Percentiles rank a stretch among this genome's conserved stretches.
Conservation (phyloP, 2,797 vertebrate genomes). For the Picus viridis region DNA sequence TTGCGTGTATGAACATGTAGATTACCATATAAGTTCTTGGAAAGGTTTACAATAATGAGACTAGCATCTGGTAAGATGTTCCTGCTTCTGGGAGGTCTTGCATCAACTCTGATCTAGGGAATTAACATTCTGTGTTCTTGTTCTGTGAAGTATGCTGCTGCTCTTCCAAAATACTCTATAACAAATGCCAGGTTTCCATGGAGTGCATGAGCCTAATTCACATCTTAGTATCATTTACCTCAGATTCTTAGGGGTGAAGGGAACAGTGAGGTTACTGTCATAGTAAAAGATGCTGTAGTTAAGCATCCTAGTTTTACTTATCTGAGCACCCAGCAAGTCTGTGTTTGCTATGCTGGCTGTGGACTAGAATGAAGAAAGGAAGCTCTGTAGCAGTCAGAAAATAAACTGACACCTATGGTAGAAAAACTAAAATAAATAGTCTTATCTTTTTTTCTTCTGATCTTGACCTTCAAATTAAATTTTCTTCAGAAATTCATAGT, state of each 20-base stretch:
- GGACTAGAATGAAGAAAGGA: background rate
- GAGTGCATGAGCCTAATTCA: background rate
- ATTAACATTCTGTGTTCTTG: background rate
- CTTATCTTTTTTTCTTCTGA: background rate
- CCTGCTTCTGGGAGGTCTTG: background rate
- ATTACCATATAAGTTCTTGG: background rate
- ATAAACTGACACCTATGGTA: background rate
- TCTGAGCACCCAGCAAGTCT: background rate
- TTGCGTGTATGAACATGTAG: conserved; percentile 11
- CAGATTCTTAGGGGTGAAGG: background rate
- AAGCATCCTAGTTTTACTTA: background rate
- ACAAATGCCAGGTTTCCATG: background rate
- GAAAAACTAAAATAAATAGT: background rate
- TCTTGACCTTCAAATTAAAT: background rate
- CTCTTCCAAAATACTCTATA: background rate
- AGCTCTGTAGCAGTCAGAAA: background rate
- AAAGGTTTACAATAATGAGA: background rate
- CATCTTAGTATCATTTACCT: background rate
- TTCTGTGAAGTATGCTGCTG: background rate
- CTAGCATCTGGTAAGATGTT: background rate
- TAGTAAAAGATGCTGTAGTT: background rate
- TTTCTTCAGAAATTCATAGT: background rate
- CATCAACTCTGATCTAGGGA: background rate
- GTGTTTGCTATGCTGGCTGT: background rate
- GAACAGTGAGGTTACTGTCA: background rate